Evolutionary conservation across 2,888 invertebrate species (phyloP).

Genomic region (Rapana venosa): DNA sequence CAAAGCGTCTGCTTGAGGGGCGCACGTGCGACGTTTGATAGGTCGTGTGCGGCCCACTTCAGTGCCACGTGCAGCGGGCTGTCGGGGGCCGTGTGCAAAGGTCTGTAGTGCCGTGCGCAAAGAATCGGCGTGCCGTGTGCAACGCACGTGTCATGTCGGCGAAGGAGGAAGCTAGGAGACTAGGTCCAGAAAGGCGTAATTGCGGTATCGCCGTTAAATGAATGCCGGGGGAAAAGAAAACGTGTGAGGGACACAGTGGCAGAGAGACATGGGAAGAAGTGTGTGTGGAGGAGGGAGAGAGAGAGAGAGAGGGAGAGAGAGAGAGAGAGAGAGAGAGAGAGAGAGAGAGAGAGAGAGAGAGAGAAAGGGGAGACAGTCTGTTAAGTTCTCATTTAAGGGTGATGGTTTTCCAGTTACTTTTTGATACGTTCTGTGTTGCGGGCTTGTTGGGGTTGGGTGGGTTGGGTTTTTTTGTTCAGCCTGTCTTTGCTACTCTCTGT

Average conservation of each 20-base stretch:
- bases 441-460: too few relatives aligned
- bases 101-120: background rate
- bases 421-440: too few relatives aligned
- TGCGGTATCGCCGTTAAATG: slow-evolving; percentile 16
- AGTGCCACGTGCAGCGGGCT: background rate
- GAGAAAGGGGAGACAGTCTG: background rate
- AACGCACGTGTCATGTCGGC: slow-evolving; percentile 3
- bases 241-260: too few relatives aligned
- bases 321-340: background rate
- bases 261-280: too few relatives aligned
- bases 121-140: slow-evolving; percentile 19
- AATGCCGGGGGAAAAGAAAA: background rate
- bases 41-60: slow-evolving; percentile 26
- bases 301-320: background rate
- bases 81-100: slow-evolving; percentile 7
- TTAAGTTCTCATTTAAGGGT: slow-evolving; percentile 30
- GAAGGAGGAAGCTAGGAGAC: background rate
- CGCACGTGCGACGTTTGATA: slow-evolving; percentile 22
- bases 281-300: background rate
- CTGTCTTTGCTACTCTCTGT: background rate
- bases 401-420: background rate
- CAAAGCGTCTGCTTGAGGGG: background rate
- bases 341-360: background rate
- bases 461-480: background rate
- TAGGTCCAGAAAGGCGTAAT: background rate